Percentiles rank a stretch among this genome's conserved stretches.
phyloP scores from a whole-genome alignment of 2,113 vertebrate genomes.

The Malurus alboscapulatus region DNA sequence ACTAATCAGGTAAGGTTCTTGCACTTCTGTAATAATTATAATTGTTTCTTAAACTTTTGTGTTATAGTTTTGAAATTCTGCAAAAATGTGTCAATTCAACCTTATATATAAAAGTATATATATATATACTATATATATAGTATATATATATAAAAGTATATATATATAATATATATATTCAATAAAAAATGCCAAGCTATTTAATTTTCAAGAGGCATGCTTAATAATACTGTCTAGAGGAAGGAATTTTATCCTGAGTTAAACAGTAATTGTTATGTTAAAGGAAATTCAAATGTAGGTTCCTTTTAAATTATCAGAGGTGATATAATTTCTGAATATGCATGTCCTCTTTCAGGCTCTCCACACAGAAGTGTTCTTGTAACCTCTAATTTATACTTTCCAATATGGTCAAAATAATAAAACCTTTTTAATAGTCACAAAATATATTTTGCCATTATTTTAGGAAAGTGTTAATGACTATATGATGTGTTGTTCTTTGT shows the following conservation, averaged over 20 bases:
- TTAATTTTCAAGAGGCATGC: background rate
- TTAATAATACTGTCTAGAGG: background rate
- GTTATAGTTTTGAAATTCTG: background rate
- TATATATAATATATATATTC: no score
- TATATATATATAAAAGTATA: no score
- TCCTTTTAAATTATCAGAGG: background rate
- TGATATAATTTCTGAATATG: background rate
- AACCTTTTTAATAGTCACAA: background rate
- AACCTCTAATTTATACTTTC: background rate
- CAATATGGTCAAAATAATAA: background rate
- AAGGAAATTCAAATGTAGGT: background rate
- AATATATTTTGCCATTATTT: background rate
- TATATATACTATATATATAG: no score
- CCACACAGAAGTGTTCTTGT: background rate
- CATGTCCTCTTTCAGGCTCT: background rate
- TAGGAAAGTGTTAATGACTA: background rate
- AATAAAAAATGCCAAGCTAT: background rate
- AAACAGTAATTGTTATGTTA: background rate
- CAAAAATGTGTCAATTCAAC: background rate
- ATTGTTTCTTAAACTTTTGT: background rate
- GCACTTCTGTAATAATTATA: background rate
- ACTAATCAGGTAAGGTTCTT: conserved; percentile 83
- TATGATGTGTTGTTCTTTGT: background rate
- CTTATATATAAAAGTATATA: background rate
- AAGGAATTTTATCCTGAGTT: background rate